Evolutionary conservation across 2,113 vertebrate species (phyloP), one percentile per base, ranked within the genome.

Genomic region (rat (Rattus norvegicus)): DNA sequence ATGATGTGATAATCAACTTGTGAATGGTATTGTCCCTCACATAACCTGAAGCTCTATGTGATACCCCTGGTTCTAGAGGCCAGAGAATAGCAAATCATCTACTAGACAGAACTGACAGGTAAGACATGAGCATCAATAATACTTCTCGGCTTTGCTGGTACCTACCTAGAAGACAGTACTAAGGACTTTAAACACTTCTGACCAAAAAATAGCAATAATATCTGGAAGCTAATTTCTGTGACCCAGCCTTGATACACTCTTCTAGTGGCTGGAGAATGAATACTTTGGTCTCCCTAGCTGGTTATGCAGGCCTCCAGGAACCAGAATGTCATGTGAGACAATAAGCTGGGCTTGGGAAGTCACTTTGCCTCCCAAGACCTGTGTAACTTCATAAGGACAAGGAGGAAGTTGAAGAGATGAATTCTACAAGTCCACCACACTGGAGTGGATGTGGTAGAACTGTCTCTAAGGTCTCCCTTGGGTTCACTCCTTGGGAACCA

Each of bases 241-340:
- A 93, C 80, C 91, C 28, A 2, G 3, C 6, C 76, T 76, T 94
- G 81, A 97, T n/a, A 56, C 22, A 59, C 26, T 72, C 76, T n/a
- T 76, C 80, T 67, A 70, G n/a, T 10, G 14, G 30, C 26, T 67
- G 22, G 20, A 13, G 24, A 72, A 5, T 9, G 43, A 88, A 16
- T 7, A 3, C 47, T 30, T 22, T 36, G 10, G 26, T 63, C 33
- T 90, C 56, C 26, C 39, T 39, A 84, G 85, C 69, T 80, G 84
- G 85, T 90, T 95, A 76, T 85, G 16, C 52, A 92, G 52, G 86
- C 49, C 36, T 65, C 63, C 4, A 2, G 81, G 70, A 92, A 80
- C 33, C 80, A 95, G 91, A 80, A 79, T 5, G 26, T 56, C 7
- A 0, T 22, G 59, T 1, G 0, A n/a, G 43, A 28, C 6, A 59